Percentiles rank a stretch among this genome's conserved stretches.
phyloP scores from a whole-genome alignment of 2,113 vertebrate genomes.

The Protomyctophum bolini region DNA sequence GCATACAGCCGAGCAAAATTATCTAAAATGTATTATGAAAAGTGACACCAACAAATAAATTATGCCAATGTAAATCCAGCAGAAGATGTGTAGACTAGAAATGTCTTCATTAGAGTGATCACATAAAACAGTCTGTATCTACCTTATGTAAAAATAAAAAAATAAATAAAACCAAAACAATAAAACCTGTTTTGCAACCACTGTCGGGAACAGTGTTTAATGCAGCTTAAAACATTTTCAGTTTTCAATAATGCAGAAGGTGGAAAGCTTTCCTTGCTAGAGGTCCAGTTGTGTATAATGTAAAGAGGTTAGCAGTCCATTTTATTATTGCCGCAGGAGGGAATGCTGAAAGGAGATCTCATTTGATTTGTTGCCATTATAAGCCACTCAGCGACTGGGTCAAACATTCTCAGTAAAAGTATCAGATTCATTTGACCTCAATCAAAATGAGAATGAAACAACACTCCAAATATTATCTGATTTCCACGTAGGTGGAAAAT shows the following conservation, averaged over 20 bases:
- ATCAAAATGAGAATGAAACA: not conserved
- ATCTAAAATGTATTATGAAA: too few relatives aligned
- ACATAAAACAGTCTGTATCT: too few relatives aligned
- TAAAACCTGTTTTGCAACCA: constrained; percentile 21
- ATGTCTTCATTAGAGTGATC: too few relatives aligned
- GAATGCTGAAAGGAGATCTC: not conserved
- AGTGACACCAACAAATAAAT: too few relatives aligned
- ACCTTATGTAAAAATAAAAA: too few relatives aligned
- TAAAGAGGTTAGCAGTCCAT: constrained; percentile 32
- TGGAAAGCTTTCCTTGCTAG: constrained; percentile 32
- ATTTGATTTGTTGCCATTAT: constrained; percentile 7
- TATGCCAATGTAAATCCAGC: too few relatives aligned
- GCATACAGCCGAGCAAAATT: too few relatives aligned
- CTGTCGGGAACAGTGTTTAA: constrained; percentile 12
- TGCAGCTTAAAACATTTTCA: constrained; percentile 1
- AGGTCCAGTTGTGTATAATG: constrained; percentile 28
- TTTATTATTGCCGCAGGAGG: constrained; percentile 10
- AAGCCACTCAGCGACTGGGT: constrained; percentile 3
- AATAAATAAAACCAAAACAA: not conserved
- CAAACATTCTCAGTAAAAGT: not conserved
- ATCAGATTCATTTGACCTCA: not conserved
- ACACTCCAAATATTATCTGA: not conserved
- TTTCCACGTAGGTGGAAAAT: not conserved
- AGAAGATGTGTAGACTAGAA: too few relatives aligned
- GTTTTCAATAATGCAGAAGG: constrained; percentile 55